phyloP scores from a whole-genome alignment of 2,888 invertebrate species.

The Noctua fimbriata region DNA sequence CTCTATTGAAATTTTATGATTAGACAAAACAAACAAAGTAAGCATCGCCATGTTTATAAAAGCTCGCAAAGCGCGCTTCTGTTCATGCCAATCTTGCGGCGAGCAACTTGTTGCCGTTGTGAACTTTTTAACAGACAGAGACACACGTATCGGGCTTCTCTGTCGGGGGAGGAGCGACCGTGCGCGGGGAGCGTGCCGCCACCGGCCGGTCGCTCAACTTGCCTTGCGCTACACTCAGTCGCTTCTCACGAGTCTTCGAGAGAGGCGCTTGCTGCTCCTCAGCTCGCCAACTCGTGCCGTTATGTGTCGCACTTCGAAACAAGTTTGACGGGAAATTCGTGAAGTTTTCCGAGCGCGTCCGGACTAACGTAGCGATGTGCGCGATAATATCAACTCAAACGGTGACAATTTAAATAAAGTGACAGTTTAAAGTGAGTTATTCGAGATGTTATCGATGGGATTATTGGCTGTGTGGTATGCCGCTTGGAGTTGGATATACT shows the following conservation, averaged over 20 bases:
- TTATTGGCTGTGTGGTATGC: slow-evolving; percentile 85
- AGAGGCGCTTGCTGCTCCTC: slow-evolving; percentile 75
- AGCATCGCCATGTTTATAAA: slow-evolving; percentile 89
- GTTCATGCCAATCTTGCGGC: slow-evolving; percentile 90
- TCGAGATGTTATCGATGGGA: slow-evolving; percentile 87
- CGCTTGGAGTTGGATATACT: slow-evolving; percentile 83
- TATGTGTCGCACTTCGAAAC: slow-evolving; percentile 89
- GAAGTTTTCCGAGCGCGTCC: slow-evolving; percentile 87
- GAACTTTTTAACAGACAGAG: slow-evolving; percentile 85
- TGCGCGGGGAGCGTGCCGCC: slow-evolving; percentile 84
- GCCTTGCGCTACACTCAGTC: slow-evolving; percentile 83
- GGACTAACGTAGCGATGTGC: slow-evolving; percentile 87
- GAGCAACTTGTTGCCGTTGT: slow-evolving; percentile 90
- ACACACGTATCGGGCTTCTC: slow-evolving; percentile 79
- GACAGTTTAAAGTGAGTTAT: slow-evolving; percentile 87
- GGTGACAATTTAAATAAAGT: slow-evolving; percentile 88
- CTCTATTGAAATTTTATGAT: slow-evolving; percentile 87
- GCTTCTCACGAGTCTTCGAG: slow-evolving; percentile 79
- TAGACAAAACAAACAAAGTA: slow-evolving; percentile 89
- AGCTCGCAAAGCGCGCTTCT: slow-evolving; percentile 89
- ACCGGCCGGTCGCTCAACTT: slow-evolving; percentile 87
- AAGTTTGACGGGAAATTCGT: slow-evolving; percentile 90
- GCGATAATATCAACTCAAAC: slow-evolving; percentile 82
- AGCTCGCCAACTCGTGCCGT: slow-evolving; percentile 81
- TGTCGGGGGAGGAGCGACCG: slow-evolving; percentile 88